These are phyloP conservation scores for Haemorhous mexicanus DNA, from an alignment of 2,113 vertebrate species.

Conservation along the genomic window DNA sequence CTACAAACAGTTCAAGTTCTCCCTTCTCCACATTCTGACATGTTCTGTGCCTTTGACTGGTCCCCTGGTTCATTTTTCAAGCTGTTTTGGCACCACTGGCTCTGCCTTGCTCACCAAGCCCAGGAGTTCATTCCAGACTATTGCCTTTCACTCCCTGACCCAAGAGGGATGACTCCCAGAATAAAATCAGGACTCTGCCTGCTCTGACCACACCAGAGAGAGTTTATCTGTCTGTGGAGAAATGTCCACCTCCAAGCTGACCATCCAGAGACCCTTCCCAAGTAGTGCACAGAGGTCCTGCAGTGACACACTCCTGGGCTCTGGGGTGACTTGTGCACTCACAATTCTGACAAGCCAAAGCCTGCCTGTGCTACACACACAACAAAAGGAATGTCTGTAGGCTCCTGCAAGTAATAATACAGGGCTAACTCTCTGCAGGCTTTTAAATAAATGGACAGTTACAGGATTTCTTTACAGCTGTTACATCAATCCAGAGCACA, in stretches of 20 bases:
- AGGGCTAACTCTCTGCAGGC: background rate
- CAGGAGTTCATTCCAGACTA: background rate
- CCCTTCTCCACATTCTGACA: background rate
- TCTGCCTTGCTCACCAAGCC: background rate
- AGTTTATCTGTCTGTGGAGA: background rate
- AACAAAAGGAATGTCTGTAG: background rate
- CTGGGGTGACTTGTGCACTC: background rate
- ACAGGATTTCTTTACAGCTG: background rate
- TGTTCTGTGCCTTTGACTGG: background rate
- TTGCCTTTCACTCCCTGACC: background rate
- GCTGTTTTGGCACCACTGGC: background rate
- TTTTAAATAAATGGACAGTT: background rate
- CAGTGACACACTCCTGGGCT: background rate
- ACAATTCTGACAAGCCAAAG: background rate
- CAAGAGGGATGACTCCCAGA: background rate
- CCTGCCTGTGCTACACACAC: background rate
- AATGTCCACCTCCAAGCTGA: rapidly evolving
- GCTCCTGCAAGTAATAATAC: background rate
- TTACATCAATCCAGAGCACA: background rate
- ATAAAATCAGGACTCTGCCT: background rate
- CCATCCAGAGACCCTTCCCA: background rate
- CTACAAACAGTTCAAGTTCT: background rate
- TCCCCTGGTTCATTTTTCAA: background rate
- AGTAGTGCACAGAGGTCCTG: background rate
- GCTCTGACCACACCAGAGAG: background rate